Conservation (phyloP, 2,113 vertebrate species). For the Arothron firmamentum region DNA sequence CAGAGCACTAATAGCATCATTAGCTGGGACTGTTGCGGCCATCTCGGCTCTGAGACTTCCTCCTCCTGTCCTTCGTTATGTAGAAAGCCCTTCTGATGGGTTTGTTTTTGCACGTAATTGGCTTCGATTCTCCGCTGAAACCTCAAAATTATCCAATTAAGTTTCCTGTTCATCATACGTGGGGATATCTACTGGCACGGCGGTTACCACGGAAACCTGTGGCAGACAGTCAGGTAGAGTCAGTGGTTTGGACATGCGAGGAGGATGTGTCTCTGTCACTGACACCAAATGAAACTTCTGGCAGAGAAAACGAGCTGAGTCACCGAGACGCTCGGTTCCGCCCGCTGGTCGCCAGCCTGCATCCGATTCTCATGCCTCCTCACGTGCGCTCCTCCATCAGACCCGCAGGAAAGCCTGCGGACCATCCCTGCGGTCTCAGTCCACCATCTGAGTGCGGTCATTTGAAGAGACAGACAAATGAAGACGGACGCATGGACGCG, state of each 20-base stretch:
- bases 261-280: too few relatives aligned
- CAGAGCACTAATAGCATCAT: conserved; percentile 68
- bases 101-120: conserved; percentile 38
- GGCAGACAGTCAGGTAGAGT: conserved; percentile 4
- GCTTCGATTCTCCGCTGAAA: conserved; percentile 23
- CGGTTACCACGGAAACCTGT: conserved; percentile 42
- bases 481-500: too few relatives aligned
- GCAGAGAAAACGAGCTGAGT: too few relatives aligned
- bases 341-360: too few relatives aligned
- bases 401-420: too few relatives aligned
- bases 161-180: conserved; percentile 13
- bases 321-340: too few relatives aligned
- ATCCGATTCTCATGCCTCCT: too few relatives aligned
- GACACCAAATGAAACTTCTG: too few relatives aligned
- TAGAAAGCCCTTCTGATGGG: conserved; percentile 19
- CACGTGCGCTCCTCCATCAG: too few relatives aligned
- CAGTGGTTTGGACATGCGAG: neutral
- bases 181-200: conserved; percentile 1
- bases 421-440: too few relatives aligned
- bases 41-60: conserved; percentile 46
- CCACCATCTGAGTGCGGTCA: too few relatives aligned
- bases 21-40: conserved; percentile 62
- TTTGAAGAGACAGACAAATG: too few relatives aligned
- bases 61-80: conserved; percentile 43
- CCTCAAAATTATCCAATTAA: neutral